These are phyloP conservation scores for Pimephales promelas DNA, from an alignment of 2,113 vertebrate genomes.

Conservation along the genomic window DNA sequence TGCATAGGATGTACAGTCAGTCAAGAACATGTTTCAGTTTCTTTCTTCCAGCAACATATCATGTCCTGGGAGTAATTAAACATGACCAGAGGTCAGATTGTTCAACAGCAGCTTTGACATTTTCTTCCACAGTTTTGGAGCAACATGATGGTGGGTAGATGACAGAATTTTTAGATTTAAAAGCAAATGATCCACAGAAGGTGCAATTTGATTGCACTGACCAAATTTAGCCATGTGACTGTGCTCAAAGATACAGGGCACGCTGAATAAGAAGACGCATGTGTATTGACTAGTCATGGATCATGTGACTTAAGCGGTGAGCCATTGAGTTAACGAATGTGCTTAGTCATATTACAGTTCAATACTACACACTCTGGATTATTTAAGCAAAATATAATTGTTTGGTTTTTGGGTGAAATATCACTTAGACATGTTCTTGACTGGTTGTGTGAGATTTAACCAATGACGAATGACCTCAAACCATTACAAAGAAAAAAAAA, in stretches of 20 bases:
- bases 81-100: no score
- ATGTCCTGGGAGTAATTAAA: not conserved
- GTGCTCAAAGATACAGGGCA: not conserved
- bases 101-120: no score
- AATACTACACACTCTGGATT: no score
- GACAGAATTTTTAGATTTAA: not conserved
- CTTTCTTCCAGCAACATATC: not conserved
- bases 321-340: no score
- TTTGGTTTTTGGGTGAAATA: not conserved
- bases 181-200: no score
- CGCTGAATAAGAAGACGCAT: not conserved
- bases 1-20: not conserved
- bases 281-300: not conserved
- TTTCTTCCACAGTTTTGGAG: no score
- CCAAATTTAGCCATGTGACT: no score
- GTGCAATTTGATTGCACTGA: not conserved
- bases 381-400: no score
- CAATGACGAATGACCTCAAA: not conserved
- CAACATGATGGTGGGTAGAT: not conserved
- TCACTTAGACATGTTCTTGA: not conserved
- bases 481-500: not conserved
- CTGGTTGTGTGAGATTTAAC: not conserved
- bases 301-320: not conserved
- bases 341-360: no score
- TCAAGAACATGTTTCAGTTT: not conserved